Evolutionary conservation across 2,888 invertebrate species (phyloP), one percentile per base, ranked within the genome.

Genomic region (Apantesis nais): DNA sequence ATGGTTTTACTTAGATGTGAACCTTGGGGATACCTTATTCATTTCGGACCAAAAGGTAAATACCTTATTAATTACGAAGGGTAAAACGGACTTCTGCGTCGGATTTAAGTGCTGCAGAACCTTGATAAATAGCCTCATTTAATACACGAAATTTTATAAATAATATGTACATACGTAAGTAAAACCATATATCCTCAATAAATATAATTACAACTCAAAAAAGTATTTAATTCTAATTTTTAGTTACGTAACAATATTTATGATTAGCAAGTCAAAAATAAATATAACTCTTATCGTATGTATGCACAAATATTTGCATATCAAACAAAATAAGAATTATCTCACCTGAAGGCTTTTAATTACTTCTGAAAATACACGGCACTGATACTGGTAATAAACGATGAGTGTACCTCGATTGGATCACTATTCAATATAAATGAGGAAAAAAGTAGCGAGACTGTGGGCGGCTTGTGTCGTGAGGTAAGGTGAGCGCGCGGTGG

Each of bases 361-460:
- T 58, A 19, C 41, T 31, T 22, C 39, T 25, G n/a, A 39, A 31
- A 68, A 41, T 58, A 2, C 62, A 70, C 66, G 11, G 41, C 68
- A 70, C 66, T 70, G 60, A 34, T 41, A 69, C 68, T 66, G 78
- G 75, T 80, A 74, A 77, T 73, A 70, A 74, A 72, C 62, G 75
- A 76, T 74, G 78, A 79, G 78, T 82, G 85, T 79, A 79, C 48
- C 62, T 67, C 85, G 86, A 83, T 88, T 88, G 81, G 82, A 87
- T 88, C 91, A 89, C 87, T 84, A 83, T 86, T 89, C 85, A 77
- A 87, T 88, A 86, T 86, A 85, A 80, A 85, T 74, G 78, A 82
- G 76, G 74, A 85, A 88, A 87, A 88, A 89, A 85, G 83, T 75
- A 81, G 82, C 82, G 78, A 86, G 83, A 83, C 83, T 80, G 86